These are phyloP conservation scores for Clivina fossor DNA, from an alignment of 2,888 invertebrate genomes.

Conservation along the genomic window DNA sequence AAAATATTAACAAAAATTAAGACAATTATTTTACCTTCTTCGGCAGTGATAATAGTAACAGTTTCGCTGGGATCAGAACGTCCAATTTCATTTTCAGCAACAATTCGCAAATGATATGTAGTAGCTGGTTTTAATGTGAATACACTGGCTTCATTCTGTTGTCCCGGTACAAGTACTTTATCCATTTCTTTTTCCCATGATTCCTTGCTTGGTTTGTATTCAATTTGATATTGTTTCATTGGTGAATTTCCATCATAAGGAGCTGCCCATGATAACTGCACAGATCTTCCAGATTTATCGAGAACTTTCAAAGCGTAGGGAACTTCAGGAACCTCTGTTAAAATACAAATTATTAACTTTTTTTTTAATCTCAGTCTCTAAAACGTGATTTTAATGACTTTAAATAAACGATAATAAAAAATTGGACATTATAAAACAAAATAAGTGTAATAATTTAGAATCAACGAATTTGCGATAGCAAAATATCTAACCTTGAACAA, in stretches of 20 bases:
- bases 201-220: constrained; percentile 84
- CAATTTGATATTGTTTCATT: constrained; percentile 85
- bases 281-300: constrained; percentile 87
- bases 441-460: no score
- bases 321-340: constrained; percentile 80
- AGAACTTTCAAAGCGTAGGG: constrained; percentile 85
- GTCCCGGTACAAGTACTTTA: constrained; percentile 85
- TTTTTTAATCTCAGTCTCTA: background rate
- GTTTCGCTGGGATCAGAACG: constrained; percentile 91
- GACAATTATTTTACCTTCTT: constrained; percentile 67
- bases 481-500: constrained; percentile 85
- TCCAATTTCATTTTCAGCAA: constrained; percentile 92
- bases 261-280: constrained; percentile 89
- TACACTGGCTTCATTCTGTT: constrained; percentile 85
- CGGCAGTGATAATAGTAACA: constrained; percentile 92
- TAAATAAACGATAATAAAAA: background rate
- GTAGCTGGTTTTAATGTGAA: constrained; percentile 88
- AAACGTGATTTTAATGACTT: background rate
- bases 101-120: constrained; percentile 88
- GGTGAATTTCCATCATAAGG: constrained; percentile 92
- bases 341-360: no score
- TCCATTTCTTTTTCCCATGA: constrained; percentile 85
- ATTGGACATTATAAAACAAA: no score
- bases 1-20: constrained; percentile 16
- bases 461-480: no score